Percentiles rank a stretch among this genome's conserved stretches.
Conservation (phyloP, 1,140 invertebrate genomes). For the Calephelis nemesis region DNA sequence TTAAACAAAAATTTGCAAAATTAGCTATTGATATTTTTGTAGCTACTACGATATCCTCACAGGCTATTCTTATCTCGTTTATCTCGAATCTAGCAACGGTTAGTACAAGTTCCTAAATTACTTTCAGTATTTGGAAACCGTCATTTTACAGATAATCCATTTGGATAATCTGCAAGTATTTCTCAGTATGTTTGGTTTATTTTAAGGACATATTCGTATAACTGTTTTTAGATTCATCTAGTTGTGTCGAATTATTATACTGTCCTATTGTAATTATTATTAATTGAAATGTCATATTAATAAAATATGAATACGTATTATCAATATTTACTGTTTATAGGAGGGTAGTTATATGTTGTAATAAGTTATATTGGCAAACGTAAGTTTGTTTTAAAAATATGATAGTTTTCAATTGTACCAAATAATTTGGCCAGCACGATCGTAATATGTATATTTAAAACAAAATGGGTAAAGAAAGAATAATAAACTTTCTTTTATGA, state of each 20-base stretch:
- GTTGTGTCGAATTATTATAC: neutral
- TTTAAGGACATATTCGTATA: neutral
- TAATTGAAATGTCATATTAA: slow-evolving; percentile 1
- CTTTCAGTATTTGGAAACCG: slow-evolving; percentile 66
- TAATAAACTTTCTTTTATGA: too few relatives aligned
- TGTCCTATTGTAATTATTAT: neutral
- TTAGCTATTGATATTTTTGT: too few relatives aligned
- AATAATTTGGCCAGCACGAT: too few relatives aligned
- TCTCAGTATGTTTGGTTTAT: slow-evolving; percentile 12
- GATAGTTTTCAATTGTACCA: too few relatives aligned
- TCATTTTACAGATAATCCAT: slow-evolving; percentile 23
- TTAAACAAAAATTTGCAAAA: too few relatives aligned
- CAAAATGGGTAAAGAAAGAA: too few relatives aligned
- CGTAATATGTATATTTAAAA: too few relatives aligned
- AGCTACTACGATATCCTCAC: neutral
- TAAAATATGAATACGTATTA: neutral
- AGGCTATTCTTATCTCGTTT: neutral
- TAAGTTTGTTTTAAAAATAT: neutral
- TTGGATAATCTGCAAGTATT: slow-evolving; percentile 4
- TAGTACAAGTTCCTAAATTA: slow-evolving; percentile 71
- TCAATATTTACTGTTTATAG: too few relatives aligned
- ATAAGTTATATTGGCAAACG: too few relatives aligned
- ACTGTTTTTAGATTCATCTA: slow-evolving; percentile 15
- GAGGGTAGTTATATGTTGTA: too few relatives aligned
- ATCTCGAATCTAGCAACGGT: slow-evolving; percentile 30